These are phyloP conservation scores for Muschampia plurimacula DNA, from an alignment of 2,888 invertebrate species.

Conservation along the genomic window DNA sequence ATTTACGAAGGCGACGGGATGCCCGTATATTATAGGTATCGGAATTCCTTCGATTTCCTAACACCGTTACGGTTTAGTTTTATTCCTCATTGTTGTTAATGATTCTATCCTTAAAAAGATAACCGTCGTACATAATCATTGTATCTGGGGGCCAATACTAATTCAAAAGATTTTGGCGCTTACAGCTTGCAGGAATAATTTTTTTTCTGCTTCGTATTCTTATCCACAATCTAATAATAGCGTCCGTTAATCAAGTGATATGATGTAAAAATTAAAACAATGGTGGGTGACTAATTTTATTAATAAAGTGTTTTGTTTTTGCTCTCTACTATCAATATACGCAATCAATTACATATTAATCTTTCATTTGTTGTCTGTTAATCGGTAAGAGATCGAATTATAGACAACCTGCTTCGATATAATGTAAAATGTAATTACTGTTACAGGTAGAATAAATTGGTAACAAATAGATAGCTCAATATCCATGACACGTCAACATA, in stretches of 20 bases:
- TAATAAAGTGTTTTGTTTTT: slow-evolving; percentile 12
- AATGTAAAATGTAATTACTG: slow-evolving; percentile 54
- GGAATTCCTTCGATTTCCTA: slow-evolving; percentile 32
- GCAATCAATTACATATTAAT: slow-evolving; percentile 21
- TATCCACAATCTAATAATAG: too few species aligned
- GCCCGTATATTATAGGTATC: slow-evolving; percentile 36
- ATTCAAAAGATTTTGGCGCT: too few species aligned
- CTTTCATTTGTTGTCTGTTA: slow-evolving; percentile 12
- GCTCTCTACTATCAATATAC: background rate
- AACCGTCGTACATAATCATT: background rate
- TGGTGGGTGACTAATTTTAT: background rate
- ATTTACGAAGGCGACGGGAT: slow-evolving; percentile 57
- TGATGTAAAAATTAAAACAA: background rate
- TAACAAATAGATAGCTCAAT: slow-evolving; percentile 62
- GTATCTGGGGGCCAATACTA: too few species aligned
- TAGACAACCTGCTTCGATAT: slow-evolving; percentile 13
- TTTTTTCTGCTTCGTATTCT: background rate
- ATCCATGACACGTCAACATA: slow-evolving; percentile 67
- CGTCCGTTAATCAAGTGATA: too few species aligned
- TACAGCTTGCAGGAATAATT: background rate
- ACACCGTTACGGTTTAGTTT: slow-evolving; percentile 27
- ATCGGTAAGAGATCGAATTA: slow-evolving; percentile 24
- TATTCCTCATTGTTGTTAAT: background rate
- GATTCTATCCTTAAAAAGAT: background rate
- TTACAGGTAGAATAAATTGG: slow-evolving; percentile 66